Percentiles rank a stretch among this genome's conserved stretches.
Evolutionary conservation across 1,140 invertebrate genomes (phyloP).

Genomic region (Mesaphorura yosii): DNA sequence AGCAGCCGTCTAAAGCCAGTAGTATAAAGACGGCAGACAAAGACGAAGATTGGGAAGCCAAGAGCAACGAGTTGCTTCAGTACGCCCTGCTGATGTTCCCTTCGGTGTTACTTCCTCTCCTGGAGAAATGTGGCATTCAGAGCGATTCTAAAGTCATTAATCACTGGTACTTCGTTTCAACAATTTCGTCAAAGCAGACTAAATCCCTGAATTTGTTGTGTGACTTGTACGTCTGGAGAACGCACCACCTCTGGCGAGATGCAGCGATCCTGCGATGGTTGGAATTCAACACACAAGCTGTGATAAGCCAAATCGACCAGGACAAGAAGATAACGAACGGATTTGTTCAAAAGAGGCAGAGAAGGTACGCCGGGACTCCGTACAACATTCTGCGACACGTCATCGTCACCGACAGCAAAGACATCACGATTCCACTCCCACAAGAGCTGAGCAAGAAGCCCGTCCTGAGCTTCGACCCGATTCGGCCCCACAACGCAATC

Average conservation of each 20-base stretch:
- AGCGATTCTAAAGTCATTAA: constrained; percentile 50
- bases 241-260: constrained; percentile 67
- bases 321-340: constrained; percentile 48
- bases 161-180: constrained; percentile 40
- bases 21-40: neutral
- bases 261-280: constrained; percentile 63
- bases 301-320: constrained; percentile 51
- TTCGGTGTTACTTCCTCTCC: constrained; percentile 53
- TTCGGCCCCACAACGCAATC: constrained; percentile 64
- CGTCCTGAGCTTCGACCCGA: constrained; percentile 66
- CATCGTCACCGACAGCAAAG: constrained; percentile 65
- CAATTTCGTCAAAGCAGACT: neutral
- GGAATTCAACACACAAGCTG: constrained; percentile 54
- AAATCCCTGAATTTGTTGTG: constrained; percentile 51
- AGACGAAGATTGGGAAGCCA: constrained; percentile 16
- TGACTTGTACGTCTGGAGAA: constrained; percentile 58
- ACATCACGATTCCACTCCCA: constrained; percentile 47
- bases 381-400: constrained; percentile 65
- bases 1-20: constrained; percentile 2
- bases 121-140: constrained; percentile 65
- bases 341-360: constrained; percentile 48
- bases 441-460: constrained; percentile 45
- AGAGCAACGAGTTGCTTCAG: constrained; percentile 54
- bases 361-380: constrained; percentile 51
- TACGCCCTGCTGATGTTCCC: constrained; percentile 76